Base-by-base conservation (phyloP, 2,113 vertebrate species). In the Podarcis raffonei region DNA sequence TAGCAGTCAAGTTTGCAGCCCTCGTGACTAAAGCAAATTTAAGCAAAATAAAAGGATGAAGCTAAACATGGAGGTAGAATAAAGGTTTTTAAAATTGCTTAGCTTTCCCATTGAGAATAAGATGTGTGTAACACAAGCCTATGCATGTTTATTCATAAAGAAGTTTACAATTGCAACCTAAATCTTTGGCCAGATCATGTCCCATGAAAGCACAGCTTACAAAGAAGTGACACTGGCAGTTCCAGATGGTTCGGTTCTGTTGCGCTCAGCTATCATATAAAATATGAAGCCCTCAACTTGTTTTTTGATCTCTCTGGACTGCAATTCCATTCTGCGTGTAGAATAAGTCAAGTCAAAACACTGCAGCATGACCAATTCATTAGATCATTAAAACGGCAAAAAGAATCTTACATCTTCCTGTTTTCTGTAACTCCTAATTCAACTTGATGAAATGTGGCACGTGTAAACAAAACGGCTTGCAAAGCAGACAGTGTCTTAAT, bases 391-490 rank as follows among this genome's bases (percentile, higher is more conserved):
- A 66, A 39, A 83, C 22, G 15, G n/a, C 71, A 68, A 76, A 66
- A 18, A 53, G 30, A 83, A 66, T 35, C 37, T 83, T 32, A 42
- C 39, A 62, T 65, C 7, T 83, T 62, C 18, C 57, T 75, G 68
- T 42, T 57, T 88, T 65, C 53, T 65, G 37, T 62, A 75, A 74
- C 53, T 65, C 22, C 84, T 42, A 75, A 32, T 37, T 76, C 12
- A 65, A 65, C 27, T 42, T 88, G 53, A 82, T 87, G 35, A 30
- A 75, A 75, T 32, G 13, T 75, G 35, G 69, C 69, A 18, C 65
- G 27, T 75, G 12, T 74, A 88, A 88, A 82, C 79, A 87, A 80
- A 87, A 71, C 66, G 27, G 78, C 27, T 81, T 87, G 68, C 53
- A 81, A 87, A 87, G 32, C 30, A 84, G 82, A 53, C 13, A 27